A percentile compares a stretch with the other conserved stretches of the same genome.
Evolutionary conservation across 2,113 vertebrate species (phyloP).

Genomic region (Polyodon spathula): DNA sequence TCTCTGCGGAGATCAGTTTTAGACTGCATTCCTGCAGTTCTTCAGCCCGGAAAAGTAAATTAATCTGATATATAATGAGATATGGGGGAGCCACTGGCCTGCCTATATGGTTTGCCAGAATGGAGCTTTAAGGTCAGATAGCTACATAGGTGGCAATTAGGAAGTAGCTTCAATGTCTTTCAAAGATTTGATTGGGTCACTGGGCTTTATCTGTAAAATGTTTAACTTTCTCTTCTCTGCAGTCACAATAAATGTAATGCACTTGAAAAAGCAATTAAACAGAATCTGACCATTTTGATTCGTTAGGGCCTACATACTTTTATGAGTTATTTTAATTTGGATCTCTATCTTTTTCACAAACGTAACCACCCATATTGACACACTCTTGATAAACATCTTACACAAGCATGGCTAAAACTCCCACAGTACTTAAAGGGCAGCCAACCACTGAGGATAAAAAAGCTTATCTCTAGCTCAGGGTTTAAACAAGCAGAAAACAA

Average conservation of each 20-base stretch:
- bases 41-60: constrained; percentile 26
- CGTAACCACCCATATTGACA: constrained; percentile 1
- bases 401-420: background rate
- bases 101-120: background rate
- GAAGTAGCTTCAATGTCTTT: constrained; percentile 19
- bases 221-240: no score
- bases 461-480: no score
- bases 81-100: constrained; percentile 13
- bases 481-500: no score
- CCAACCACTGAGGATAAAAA: no score
- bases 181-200: constrained; percentile 15
- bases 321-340: no score
- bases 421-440: constrained; percentile 9
- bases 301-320: no score
- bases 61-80: constrained; percentile 11
- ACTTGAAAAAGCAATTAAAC: no score
- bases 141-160: constrained; percentile 17
- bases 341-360: no score
- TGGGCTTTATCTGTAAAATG: constrained; percentile 8
- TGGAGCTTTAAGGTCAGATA: constrained; percentile 24
- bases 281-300: no score
- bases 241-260: no score
- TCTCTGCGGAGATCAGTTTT: constrained; percentile 14
- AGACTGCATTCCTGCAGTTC: constrained; percentile 33
- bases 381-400: background rate